These are phyloP conservation scores for Neodiprion virginianus DNA, from an alignment of 1,140 invertebrate genomes.

Conservation along the genomic window DNA sequence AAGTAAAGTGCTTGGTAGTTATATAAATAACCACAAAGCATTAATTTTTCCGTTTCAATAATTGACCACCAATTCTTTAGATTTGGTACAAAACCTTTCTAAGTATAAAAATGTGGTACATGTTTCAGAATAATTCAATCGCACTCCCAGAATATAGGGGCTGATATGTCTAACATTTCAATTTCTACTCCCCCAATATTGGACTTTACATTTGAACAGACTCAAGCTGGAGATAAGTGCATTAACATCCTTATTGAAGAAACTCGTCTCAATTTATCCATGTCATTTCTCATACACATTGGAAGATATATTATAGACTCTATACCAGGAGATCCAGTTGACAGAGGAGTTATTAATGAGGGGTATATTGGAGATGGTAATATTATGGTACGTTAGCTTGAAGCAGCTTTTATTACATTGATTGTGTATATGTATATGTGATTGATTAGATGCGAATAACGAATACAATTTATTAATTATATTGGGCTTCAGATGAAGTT, in stretches of 20 bases:
- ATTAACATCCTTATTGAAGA: constrained; percentile 76
- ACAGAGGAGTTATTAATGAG: constrained; percentile 72
- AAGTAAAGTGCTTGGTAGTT: constrained; percentile 27
- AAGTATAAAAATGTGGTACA: constrained; percentile 4
- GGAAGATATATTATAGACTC: constrained; percentile 73
- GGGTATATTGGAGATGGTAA: constrained; percentile 68
- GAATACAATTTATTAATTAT: too few relatives aligned
- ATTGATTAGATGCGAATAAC: too few relatives aligned
- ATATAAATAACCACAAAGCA: neutral
- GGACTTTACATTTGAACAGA: constrained; percentile 70
- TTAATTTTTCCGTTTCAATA: too few relatives aligned
- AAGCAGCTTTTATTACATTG: too few relatives aligned
- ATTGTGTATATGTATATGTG: too few relatives aligned
- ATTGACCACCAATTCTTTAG: neutral
- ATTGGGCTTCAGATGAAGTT: too few relatives aligned
- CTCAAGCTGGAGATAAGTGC: constrained; percentile 68
- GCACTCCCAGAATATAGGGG: constrained; percentile 65
- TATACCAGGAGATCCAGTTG: constrained; percentile 66
- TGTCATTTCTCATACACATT: constrained; percentile 75
- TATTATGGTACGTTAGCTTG: constrained; percentile 32
- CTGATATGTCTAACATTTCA: constrained; percentile 67
- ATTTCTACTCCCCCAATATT: constrained; percentile 72
- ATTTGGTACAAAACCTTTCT: neutral
- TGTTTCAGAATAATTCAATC: constrained; percentile 72
- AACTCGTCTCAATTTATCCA: constrained; percentile 74